Base-by-base conservation (phyloP, 2,797 vertebrate genomes). In the Oreonectes daqikongensis region DNA sequence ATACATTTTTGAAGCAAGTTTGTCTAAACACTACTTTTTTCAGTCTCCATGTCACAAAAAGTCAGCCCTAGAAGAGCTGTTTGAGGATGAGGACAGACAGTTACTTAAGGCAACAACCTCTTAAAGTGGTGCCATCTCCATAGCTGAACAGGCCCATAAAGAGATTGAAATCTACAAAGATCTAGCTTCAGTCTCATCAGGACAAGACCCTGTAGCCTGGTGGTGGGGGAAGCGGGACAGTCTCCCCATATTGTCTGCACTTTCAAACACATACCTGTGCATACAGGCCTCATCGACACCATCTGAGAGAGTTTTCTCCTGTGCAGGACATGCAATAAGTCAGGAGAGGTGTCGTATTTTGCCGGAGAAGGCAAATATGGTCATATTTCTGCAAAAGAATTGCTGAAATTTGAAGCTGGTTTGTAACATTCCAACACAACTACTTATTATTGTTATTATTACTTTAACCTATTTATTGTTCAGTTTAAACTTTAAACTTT, bases 151-250 rank as follows among this genome's bases (percentile, higher is more conserved):
- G n/a, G n/a, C 9, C 48, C 48, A 52, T 4, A 52, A 52, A 20
- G 48, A 52, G 18, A 52, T 15, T 18, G n/a, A 52, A 1, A 20
- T 52, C n/a, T 20, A 20, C 48, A 20, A 1, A 50, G 48, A 7
- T 50, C 48, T 20, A 7, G 6, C 48, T 20, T 52, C 48, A 52
- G 9, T 20, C n/a, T 7, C 12, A 52, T n/a, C 48, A 20, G 30
- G 59, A 61, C 17, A 61, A 61, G 59, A 61, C 59, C 59, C 59
- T 38, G 59, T 61, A 61, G 59, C 18, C 10, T 61, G 59, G 30
- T 38, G 59, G 59, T 61, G 59, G 59, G 30, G 59, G 9, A 61
- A 12, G 59, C 9, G 18, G 61, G 38, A 44, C 61, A 24, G 61
- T 2, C 61, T 65, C 6, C 61, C 14, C 38, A 65, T 26, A 44